A percentile compares a stretch with the other conserved stretches of the same genome.
Conservation (phyloP, 2,797 vertebrate genomes). For the Hapalemur alaotrensis region DNA sequence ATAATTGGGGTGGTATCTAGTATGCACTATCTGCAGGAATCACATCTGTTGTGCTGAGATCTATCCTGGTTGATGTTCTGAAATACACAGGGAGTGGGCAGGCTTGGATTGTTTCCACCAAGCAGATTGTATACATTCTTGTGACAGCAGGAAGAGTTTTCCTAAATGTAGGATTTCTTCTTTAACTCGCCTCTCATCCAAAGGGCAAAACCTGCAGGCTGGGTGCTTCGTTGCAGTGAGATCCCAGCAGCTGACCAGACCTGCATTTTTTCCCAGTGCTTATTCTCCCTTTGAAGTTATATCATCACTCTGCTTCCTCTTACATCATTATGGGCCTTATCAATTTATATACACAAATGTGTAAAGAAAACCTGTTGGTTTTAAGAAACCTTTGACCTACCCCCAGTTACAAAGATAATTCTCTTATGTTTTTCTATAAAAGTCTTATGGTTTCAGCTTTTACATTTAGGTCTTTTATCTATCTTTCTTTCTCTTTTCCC, state of each 20-base stretch:
- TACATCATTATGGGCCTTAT: neutral
- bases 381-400: constrained; percentile 11
- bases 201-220: neutral
- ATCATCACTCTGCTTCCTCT: neutral
- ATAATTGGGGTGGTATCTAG: neutral
- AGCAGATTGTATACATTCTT: neutral
- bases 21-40: neutral
- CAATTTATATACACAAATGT: neutral
- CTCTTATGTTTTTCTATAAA: neutral
- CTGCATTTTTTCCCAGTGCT: neutral
- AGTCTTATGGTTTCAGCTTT: neutral
- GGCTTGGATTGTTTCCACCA: neutral
- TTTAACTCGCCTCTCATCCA: neutral
- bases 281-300: neutral
- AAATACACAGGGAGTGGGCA: neutral
- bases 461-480: neutral
- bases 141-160: neutral
- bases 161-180: neutral
- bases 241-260: neutral
- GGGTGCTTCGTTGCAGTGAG: neutral
- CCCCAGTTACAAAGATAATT: neutral
- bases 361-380: neutral
- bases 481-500: neutral
- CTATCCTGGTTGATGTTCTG: neutral
- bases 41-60: neutral